Percentiles rank a stretch among this genome's conserved stretches.
Evolutionary conservation across 2,797 vertebrate species (phyloP).

Genomic region (Rhadinocentrus ornatus): DNA sequence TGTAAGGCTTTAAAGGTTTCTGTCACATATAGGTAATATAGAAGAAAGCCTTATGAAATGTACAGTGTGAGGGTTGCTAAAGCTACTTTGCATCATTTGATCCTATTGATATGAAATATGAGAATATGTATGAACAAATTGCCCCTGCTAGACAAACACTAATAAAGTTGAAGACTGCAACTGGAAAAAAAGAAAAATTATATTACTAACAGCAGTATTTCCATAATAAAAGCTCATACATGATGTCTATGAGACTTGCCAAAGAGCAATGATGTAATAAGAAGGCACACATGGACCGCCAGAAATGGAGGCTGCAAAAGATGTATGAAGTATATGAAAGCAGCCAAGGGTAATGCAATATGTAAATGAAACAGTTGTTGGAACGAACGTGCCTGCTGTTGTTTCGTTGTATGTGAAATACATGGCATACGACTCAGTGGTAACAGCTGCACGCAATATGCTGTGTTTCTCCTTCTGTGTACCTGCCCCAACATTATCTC

Average conservation of each 20-base stretch:
- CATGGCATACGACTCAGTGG: conserved; percentile 12
- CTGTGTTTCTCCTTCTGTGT: neutral
- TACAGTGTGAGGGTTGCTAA: neutral
- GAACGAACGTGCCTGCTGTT: conserved; percentile 60
- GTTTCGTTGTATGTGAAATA: conserved; percentile 52
- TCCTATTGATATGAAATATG: neutral
- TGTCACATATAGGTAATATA: conserved; percentile 4
- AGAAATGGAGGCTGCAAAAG: conserved; percentile 53
- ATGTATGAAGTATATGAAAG: conserved; percentile 55
- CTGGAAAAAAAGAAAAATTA: neutral
- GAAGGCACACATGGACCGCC: conserved; percentile 44
- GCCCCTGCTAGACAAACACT: neutral
- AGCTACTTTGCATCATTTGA: neutral
- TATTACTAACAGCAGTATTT: conserved; percentile 17
- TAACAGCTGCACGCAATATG: conserved; percentile 20
- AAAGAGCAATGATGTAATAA: conserved; percentile 61
- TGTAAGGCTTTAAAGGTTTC: neutral
- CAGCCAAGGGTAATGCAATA: conserved; percentile 69
- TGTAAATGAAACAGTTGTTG: conserved; percentile 69
- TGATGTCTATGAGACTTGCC: conserved; percentile 44
- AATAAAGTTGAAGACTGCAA: neutral
- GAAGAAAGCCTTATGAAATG: neutral
- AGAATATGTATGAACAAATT: conserved; percentile 8
- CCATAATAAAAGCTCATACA: conserved; percentile 32
- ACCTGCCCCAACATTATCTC: neutral